Conservation (phyloP, 2,113 vertebrate genomes). For the Protomyctophum bolini region DNA sequence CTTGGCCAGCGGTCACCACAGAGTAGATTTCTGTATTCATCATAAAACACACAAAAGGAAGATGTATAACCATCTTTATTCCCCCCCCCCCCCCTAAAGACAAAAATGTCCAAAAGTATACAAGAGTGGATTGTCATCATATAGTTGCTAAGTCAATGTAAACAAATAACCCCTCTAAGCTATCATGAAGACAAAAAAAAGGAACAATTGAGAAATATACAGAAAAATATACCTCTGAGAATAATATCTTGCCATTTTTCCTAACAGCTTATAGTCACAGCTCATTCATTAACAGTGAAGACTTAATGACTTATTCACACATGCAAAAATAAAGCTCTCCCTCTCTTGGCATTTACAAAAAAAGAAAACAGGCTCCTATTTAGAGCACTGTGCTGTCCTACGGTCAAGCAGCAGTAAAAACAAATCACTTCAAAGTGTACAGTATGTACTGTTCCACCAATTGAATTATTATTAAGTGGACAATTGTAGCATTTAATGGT, state of each 20-base stretch:
- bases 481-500: background rate
- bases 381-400: constrained; percentile 22
- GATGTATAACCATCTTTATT: constrained; percentile 54
- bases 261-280: constrained; percentile 66
- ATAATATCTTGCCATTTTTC: constrained; percentile 54
- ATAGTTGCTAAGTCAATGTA: constrained; percentile 39
- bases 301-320: constrained; percentile 51
- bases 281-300: constrained; percentile 60
- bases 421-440: too few relatives aligned
- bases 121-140: constrained; percentile 57
- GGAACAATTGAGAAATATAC: constrained; percentile 59
- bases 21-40: background rate
- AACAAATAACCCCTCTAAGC: constrained; percentile 55
- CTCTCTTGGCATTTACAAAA: constrained; percentile 2
- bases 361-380: constrained; percentile 26
- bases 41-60: constrained; percentile 3
- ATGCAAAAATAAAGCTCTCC: constrained; percentile 43
- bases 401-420: constrained; percentile 13
- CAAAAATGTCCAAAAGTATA: constrained; percentile 52
- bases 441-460: too few relatives aligned
- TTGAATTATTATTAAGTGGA: too few relatives aligned
- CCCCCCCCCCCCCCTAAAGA: constrained; percentile 5
- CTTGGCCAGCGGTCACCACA: background rate
- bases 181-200: constrained; percentile 37
- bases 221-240: constrained; percentile 74